A percentile compares a stretch with the other conserved stretches of the same genome.
Evolutionary conservation across 2,797 vertebrate species (phyloP).

Genomic region (Pempheris klunzingeri): DNA sequence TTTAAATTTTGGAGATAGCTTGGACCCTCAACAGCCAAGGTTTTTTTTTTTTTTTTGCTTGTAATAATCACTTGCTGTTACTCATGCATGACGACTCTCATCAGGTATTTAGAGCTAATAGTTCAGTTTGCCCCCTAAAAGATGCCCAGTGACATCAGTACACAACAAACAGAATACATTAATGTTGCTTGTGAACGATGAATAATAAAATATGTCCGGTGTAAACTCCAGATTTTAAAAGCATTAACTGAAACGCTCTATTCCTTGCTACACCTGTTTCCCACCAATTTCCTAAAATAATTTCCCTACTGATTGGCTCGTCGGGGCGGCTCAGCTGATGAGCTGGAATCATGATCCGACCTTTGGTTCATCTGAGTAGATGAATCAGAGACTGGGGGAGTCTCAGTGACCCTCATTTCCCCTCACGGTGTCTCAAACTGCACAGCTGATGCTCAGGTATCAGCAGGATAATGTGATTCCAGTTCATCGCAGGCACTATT

Average conservation of each 20-base stretch:
- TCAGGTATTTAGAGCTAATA: constrained; percentile 12
- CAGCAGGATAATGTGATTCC: constrained; percentile 74
- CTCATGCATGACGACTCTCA: constrained; percentile 21
- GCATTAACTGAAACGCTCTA: constrained; percentile 40
- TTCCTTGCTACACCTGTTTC: constrained; percentile 25
- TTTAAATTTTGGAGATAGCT: constrained; percentile 48
- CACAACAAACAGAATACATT: constrained; percentile 14
- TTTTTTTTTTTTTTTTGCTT: neutral
- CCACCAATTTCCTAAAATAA: constrained; percentile 39
- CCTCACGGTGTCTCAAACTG: constrained; percentile 32
- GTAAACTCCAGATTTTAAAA: constrained; percentile 19
- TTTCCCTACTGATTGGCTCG: constrained; percentile 56
- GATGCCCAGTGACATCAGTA: neutral
- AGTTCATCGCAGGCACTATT: constrained; percentile 64
- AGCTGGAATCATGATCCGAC: constrained; percentile 64
- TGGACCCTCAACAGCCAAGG: constrained; percentile 3
- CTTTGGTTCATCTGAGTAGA: constrained; percentile 64
- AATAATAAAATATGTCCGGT: constrained; percentile 20
- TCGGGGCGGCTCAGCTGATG: constrained; percentile 52
- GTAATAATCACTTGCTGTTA: constrained; percentile 24
- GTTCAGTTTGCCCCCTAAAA: constrained; percentile 10
- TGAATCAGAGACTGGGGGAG: constrained; percentile 62
- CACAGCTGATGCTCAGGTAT: constrained; percentile 77
- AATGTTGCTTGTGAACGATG: constrained; percentile 23
- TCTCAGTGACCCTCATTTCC: constrained; percentile 76